Evolutionary conservation across 2,888 invertebrate genomes (phyloP).

Genomic region (Mimas tiliae): DNA sequence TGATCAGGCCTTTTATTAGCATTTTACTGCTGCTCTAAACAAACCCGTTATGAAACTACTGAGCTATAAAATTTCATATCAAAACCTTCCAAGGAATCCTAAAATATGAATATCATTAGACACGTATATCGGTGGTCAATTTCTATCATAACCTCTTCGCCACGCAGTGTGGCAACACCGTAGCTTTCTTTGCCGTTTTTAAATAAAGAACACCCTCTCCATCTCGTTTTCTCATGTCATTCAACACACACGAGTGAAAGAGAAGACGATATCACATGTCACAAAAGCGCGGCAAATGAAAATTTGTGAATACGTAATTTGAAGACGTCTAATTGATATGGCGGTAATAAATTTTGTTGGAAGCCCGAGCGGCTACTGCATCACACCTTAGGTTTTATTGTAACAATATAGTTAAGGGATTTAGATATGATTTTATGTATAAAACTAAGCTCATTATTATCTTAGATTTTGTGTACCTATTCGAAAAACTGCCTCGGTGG

Average conservation of each 20-base stretch:
- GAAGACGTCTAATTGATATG: conserved; percentile 54
- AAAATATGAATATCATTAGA: conserved; percentile 21
- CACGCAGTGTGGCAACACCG: conserved; percentile 13
- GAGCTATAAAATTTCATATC: neutral
- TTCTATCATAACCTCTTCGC: conserved; percentile 21
- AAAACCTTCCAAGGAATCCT: neutral
- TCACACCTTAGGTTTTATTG: conserved; percentile 39
- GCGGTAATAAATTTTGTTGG: conserved; percentile 44
- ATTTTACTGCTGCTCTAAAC: no score
- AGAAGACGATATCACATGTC: neutral
- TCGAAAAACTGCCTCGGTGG: neutral
- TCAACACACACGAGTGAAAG: neutral
- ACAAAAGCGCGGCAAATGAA: conserved; percentile 22
- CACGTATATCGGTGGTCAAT: conserved; percentile 20
- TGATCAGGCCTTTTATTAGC: no score
- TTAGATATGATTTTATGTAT: conserved; percentile 30
- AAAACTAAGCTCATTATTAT: conserved; percentile 39
- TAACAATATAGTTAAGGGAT: conserved; percentile 59
- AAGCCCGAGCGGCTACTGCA: conserved; percentile 39
- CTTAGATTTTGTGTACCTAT: conserved; percentile 22
- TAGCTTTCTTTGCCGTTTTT: neutral
- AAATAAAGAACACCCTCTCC: neutral
- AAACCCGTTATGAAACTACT: neutral
- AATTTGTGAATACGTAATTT: conserved; percentile 21
- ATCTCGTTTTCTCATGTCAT: neutral